Evolutionary conservation across 1,140 invertebrate species (phyloP), one percentile per base, ranked within the genome.

Genomic region (Drosophila lacteicornis): DNA sequence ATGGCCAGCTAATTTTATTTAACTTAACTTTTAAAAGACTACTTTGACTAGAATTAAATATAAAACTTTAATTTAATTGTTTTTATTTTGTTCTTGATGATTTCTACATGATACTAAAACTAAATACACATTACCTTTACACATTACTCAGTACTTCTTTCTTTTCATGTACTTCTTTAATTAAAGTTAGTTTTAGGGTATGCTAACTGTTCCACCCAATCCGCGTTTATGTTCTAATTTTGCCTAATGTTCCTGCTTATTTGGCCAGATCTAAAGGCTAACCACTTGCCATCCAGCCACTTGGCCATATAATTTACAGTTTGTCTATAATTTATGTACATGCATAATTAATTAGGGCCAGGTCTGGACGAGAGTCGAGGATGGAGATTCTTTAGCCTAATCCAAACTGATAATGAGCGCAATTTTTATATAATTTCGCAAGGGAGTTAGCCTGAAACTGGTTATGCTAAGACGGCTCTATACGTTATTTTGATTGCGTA

Each of bases 401-500:
- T 76, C 50, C 63, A 53, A 69, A 46, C 27, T 75, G 75, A 84
- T 73, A 80, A 69, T 60, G 46, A 80, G 40, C 50, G 42, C 36
- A 66, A 88, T 88, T 84, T 88, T 80, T 80, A 65, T 71, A 74
- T 83, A 88, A 88, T 83, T 87, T 87, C 58, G 61, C 60, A 67
- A 67, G 40, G 55, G 27, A 57, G 55, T 49, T 77, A 15, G 56
- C 4, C 27, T 47, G 38, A 15, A 76, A 78, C 75, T 38, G 33
- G 75, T 78, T 78, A 55, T 78, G 45, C 30, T 36, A 36, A 61
- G 22, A 12, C 15, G 13, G 1, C 38, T 25, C 46, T 22, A 38
- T 55, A 55, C 55, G 38, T 60, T 74, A 75, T 50, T 51, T 67
- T 46, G 49, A 76, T 76, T 76, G 53, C 73, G 65, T 79, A 74